Percentiles rank a stretch among this genome's conserved stretches.
These are phyloP conservation scores for Sebastiscus tertius DNA, from an alignment of 2,797 vertebrate genomes.

Conservation along the genomic window DNA sequence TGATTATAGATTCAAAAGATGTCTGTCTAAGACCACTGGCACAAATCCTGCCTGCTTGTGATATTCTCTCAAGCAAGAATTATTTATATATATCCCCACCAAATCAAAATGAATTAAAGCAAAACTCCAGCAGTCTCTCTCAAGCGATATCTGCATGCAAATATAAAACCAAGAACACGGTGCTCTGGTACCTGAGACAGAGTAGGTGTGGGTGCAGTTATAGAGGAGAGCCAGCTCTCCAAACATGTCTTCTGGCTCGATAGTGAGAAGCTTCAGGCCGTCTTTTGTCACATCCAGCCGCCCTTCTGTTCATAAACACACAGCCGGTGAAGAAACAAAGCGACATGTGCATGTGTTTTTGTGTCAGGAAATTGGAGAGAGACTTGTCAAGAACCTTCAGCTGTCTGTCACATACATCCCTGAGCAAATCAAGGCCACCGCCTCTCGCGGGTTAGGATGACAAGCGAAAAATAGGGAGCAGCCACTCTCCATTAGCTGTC, in stretches of 20 bases:
- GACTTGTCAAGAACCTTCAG: background rate
- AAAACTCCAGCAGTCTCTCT: background rate
- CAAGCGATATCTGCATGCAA: background rate
- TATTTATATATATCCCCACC: slow-evolving; percentile 26
- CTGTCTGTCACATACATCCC: slow-evolving; percentile 7
- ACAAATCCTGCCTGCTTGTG: slow-evolving; percentile 18
- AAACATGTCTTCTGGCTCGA: slow-evolving; percentile 74
- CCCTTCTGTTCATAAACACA: slow-evolving; percentile 71
- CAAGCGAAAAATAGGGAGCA: slow-evolving; percentile 1
- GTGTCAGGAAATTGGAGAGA: background rate
- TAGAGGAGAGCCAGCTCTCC: slow-evolving; percentile 80
- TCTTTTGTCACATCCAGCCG: slow-evolving; percentile 77
- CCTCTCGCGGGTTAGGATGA: slow-evolving; percentile 3
- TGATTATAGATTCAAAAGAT: slow-evolving; percentile 63
- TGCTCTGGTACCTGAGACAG: slow-evolving; percentile 74
- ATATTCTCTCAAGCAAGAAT: slow-evolving; percentile 30
- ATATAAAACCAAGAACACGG: background rate
- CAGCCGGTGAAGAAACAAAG: slow-evolving; percentile 3
- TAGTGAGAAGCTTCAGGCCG: slow-evolving; percentile 64
- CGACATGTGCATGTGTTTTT: background rate
- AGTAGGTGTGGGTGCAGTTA: slow-evolving; percentile 70
- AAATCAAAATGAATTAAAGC: slow-evolving; percentile 20
- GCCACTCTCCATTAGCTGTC: slow-evolving; percentile 23
- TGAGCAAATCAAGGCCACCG: slow-evolving; percentile 1
- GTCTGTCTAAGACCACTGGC: slow-evolving; percentile 33